phyloP scores from a whole-genome alignment of 2,888 invertebrate genomes.

The Drosophila demipolita region DNA sequence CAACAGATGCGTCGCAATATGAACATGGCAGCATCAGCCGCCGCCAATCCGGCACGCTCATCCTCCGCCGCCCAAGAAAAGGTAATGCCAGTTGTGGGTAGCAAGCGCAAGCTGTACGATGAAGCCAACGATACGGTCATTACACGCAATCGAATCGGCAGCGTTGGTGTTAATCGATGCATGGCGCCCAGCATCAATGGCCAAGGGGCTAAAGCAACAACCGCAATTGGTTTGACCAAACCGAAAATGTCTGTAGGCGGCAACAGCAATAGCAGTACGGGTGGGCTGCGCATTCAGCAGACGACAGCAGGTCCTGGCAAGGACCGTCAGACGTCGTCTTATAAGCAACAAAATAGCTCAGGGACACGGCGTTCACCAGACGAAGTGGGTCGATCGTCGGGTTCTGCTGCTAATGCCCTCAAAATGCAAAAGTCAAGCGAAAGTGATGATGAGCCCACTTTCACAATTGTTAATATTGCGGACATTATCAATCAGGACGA shows the following conservation, averaged over 20 bases:
- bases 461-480: slow-evolving; percentile 85
- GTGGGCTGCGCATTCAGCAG: slow-evolving; percentile 39
- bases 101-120: slow-evolving; percentile 67
- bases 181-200: slow-evolving; percentile 54
- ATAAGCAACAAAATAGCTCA: neutral
- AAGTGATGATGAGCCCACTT: slow-evolving; percentile 84
- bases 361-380: slow-evolving; percentile 2
- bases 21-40: slow-evolving; percentile 50
- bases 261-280: neutral
- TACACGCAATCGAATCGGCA: slow-evolving; percentile 65
- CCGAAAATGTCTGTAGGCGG: slow-evolving; percentile 23
- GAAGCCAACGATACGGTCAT: slow-evolving; percentile 45
- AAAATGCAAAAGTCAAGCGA: slow-evolving; percentile 32
- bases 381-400: slow-evolving; percentile 2
- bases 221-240: slow-evolving; percentile 20
- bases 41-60: slow-evolving; percentile 47
- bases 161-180: slow-evolving; percentile 11
- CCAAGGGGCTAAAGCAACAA: slow-evolving; percentile 26
- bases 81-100: slow-evolving; percentile 27
- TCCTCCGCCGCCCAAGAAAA: slow-evolving; percentile 25
- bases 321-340: neutral
- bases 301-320: slow-evolving; percentile 14
- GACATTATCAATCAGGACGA: slow-evolving; percentile 85
- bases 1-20: slow-evolving; percentile 73
- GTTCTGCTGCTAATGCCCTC: slow-evolving; percentile 9